These are phyloP conservation scores for Discoglossus pictus DNA, from an alignment of 2,797 vertebrate genomes.

Conservation along the genomic window DNA sequence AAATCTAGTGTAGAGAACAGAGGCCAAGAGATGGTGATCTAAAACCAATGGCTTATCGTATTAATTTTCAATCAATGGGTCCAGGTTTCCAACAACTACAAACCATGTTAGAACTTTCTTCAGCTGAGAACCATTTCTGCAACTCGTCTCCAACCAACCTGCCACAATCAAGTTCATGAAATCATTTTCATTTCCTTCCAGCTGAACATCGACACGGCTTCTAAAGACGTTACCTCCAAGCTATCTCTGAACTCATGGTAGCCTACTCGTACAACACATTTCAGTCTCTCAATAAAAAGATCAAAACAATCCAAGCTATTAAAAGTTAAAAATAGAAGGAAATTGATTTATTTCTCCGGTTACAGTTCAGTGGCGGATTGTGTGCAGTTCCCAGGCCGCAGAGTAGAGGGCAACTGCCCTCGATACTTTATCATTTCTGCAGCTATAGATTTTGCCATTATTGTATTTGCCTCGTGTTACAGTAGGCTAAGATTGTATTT, in stretches of 20 bases:
- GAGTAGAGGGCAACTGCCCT: constrained; percentile 49
- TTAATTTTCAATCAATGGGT: no score
- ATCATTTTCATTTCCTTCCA: neutral
- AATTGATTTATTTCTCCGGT: constrained; percentile 56
- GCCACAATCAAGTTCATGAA: neutral
- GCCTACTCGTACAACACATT: neutral
- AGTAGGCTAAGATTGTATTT: constrained; percentile 58
- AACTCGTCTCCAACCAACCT: no score
- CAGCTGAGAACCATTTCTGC: no score
- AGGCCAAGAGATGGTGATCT: no score
- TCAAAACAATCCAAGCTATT: constrained; percentile 39
- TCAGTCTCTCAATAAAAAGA: constrained; percentile 20
- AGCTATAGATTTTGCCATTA: constrained; percentile 69
- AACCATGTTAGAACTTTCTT: no score
- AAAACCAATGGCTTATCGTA: no score
- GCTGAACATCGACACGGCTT: neutral
- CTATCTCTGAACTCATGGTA: neutral
- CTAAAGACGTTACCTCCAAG: neutral
- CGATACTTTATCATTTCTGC: constrained; percentile 61
- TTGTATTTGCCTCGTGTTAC: constrained; percentile 63
- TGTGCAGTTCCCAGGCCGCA: constrained; percentile 35
- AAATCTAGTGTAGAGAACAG: no score
- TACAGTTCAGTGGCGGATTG: constrained; percentile 63
- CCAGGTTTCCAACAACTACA: no score
- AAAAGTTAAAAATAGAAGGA: constrained; percentile 48